Base-by-base conservation (phyloP, 2,888 invertebrate species). In the Brachycybe producta region DNA sequence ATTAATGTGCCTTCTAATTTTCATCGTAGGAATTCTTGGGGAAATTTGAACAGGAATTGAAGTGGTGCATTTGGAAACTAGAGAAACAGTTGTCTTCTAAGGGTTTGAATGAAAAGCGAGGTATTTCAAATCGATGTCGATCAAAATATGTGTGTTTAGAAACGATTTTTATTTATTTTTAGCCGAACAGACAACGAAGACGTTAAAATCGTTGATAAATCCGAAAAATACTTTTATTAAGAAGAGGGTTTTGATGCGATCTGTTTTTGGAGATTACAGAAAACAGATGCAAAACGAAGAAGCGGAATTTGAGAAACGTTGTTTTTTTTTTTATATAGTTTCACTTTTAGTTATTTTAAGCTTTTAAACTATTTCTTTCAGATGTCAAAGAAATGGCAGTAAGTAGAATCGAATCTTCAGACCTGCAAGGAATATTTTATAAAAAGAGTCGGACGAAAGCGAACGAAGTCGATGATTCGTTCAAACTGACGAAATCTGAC, bases 181-280 rank as follows among this genome's bases (percentile, higher is more conserved):
- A 13, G 13, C 1, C 13, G 13, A 19, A 23, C 23, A 42, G 24
- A 24, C 23, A 7, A 11, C 21, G 1, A 42, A 42, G 24, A 13
- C 24, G 13, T 13, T 42, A 24, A 42, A 15, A 24, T 13, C 26
- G 8, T 24, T 42, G 2, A 21, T 19, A 13, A 42, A 23, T 42
- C 19, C 19, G 13, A 42, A 19, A 23, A 26, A 13, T 15, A 11
- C 19, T 8, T 23, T 42, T 13, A 24, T 42, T 13, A 42, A 24
- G 19, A 42, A 42, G 15, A 19, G 42, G 11, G 23, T 23, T 13
- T 11, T 42, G 13, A 42, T 42, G 42, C 19, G 42, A 24, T 13
- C 21, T 15, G n/a, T 13, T 11, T 42, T 42, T 42, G 42, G 42
- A 23, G 42, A 42, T 23, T 42, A 42, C 24, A 42, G 42, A 42